phyloP scores from a whole-genome alignment of 2,888 invertebrate species.

The Tineola bisselliella region DNA sequence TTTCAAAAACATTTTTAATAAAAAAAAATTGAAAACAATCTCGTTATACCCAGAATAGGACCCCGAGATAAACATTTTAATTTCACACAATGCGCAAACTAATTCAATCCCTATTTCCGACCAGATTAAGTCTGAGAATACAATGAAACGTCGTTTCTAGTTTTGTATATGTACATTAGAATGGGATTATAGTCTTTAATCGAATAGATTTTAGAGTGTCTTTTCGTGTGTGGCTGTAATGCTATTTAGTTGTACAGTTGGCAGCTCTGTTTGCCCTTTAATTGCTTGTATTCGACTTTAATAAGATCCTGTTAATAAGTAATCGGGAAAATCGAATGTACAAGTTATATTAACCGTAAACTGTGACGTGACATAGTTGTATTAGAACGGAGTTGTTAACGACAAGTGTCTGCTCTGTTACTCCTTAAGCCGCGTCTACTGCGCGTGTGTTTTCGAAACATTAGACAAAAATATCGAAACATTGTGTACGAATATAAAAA shows the following conservation, averaged over 20 bases:
- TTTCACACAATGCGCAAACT: background rate
- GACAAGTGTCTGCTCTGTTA: no score
- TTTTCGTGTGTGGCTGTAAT: background rate
- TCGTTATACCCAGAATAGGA: background rate
- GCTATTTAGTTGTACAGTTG: background rate
- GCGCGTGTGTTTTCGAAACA: no score
- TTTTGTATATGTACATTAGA: background rate
- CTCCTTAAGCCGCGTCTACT: no score
- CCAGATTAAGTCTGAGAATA: background rate
- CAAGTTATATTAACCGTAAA: no score
- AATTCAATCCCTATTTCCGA: background rate
- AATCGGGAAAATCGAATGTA: background rate
- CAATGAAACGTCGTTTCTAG: background rate
- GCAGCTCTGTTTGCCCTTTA: background rate
- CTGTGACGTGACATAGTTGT: no score
- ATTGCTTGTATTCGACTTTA: background rate
- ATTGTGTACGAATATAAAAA: no score
- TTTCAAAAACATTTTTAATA: no score
- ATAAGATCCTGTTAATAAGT: background rate
- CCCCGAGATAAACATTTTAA: background rate
- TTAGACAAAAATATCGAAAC: no score
- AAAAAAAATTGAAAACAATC: no score
- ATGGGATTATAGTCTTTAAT: background rate
- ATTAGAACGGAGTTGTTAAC: no score
- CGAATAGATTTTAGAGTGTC: background rate